Conservation (phyloP, 1,140 invertebrate genomes). For the Nilaparvata lugens region DNA sequence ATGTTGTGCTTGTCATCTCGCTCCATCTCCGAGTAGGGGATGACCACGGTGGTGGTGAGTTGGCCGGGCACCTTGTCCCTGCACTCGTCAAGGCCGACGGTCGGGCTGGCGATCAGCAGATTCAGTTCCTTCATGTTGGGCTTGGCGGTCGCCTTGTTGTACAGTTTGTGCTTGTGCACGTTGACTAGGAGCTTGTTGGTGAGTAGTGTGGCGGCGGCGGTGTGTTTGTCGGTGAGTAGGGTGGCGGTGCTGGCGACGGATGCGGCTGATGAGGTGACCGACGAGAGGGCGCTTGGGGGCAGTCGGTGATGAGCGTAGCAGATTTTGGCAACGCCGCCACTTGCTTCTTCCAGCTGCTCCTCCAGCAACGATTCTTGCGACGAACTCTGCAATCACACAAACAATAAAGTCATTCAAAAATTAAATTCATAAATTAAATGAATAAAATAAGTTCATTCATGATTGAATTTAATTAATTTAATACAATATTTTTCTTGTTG, state of each 20-base stretch:
- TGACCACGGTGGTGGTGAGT: not conserved
- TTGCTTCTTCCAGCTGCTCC: constrained; percentile 22
- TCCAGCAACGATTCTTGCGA: constrained; percentile 9
- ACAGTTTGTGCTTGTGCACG: constrained; percentile 10
- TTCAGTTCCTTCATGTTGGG: constrained; percentile 20
- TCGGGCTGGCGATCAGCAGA: constrained; percentile 17
- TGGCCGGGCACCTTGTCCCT: not conserved
- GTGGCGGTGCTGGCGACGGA: constrained; percentile 24
- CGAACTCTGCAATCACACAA: constrained; percentile 3
- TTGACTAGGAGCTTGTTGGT: not conserved
- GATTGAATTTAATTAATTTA: too few species aligned
- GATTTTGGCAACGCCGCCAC: constrained; percentile 20
- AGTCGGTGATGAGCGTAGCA: constrained; percentile 21
- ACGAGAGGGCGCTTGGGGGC: constrained; percentile 18
- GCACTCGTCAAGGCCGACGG: constrained; percentile 7
- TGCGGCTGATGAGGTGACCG: constrained; percentile 21
- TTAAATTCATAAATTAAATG: too few species aligned
- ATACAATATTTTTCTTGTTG: too few species aligned
- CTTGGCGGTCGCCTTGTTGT: constrained; percentile 7
- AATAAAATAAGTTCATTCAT: too few species aligned
- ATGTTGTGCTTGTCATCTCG: not conserved
- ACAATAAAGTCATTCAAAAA: too few species aligned
- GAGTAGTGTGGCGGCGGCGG: not conserved
- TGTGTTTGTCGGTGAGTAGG: constrained; percentile 15
- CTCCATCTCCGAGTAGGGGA: constrained; percentile 9